Evolutionary conservation across 1,140 invertebrate genomes (phyloP), one percentile per base, ranked within the genome.

Genomic region (Rhopalosiphum padi): DNA sequence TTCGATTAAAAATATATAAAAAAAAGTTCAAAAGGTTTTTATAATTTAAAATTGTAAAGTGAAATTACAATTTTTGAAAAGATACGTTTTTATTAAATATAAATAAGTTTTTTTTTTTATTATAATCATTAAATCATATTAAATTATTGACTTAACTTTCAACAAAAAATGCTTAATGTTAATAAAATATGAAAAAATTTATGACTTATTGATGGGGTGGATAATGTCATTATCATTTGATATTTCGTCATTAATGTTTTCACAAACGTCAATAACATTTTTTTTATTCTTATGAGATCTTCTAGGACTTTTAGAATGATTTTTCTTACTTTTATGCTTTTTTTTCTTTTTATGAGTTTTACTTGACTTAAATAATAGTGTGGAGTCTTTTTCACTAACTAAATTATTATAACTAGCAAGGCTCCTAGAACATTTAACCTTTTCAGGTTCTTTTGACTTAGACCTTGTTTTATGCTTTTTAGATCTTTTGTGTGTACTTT

Each of bases 311-410:
- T 83, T 85, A 11, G 91, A 92, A 83, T 18, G 30, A 43, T 86
- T 93, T 86, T 22, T 83, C 51, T 85, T 85, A n/a, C 37, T 85
- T 83, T 93, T 93, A 93, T 93, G 82, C 7, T 93, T 93, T 15
- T 85, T 46, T 85, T 92, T 92, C n/a, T 90, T 90, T 60, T 90
- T 90, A 68, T 60, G 25, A 18, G 22, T 43, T 51, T 51, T 9
- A 35, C 30, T 25, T 8, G 90, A 37, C 1, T 91, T 51, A 35
- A 30, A 83, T 48, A 25, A 35, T 35, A 37, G 4, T 23, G 25
- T 18, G 53, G 11, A 48, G 15, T 92, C 25, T 46, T 92, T 51
- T 82, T 83, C 77, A 83, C 37, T 48, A 35, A n/a, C 35, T 7
- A 48, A 22, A 4, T 48, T n/a, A 41, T n/a, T 48, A 77, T 68